These are phyloP conservation scores for Siniperca scherzeri DNA, from an alignment of 2,797 vertebrate genomes.

Conservation along the genomic window DNA sequence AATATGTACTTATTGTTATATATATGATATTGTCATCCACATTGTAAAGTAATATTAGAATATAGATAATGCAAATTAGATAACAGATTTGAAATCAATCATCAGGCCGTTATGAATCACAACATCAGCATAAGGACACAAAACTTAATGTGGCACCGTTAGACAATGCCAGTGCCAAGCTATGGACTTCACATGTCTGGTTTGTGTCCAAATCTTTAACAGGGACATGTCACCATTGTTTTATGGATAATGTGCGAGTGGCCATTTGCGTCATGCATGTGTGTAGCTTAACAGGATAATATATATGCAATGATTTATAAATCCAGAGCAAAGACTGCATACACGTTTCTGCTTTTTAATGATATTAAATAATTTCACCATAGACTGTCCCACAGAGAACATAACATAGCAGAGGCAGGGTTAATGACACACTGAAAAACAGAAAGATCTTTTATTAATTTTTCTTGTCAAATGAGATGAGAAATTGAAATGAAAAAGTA, in stretches of 20 bases:
- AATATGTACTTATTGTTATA: too few species aligned
- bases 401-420: background rate
- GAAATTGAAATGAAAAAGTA: constrained; percentile 23
- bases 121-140: background rate
- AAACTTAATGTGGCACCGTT: background rate
- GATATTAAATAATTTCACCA: background rate
- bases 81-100: too few species aligned
- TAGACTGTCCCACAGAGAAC: background rate
- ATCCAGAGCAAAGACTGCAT: background rate
- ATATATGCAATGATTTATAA: background rate
- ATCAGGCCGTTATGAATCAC: background rate
- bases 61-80: too few species aligned
- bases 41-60: too few species aligned
- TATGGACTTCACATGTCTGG: background rate
- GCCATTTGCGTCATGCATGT: background rate
- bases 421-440: constrained; percentile 21
- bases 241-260: background rate
- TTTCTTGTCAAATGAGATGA: constrained; percentile 10
- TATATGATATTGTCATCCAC: too few species aligned
- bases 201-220: background rate
- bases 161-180: background rate
- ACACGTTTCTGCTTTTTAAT: background rate
- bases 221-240: background rate
- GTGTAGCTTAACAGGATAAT: background rate
- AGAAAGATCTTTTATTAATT: background rate